Evolutionary conservation across 2,888 invertebrate genomes (phyloP), one percentile per base, ranked within the genome.

Genomic region (Patella caerulea): DNA sequence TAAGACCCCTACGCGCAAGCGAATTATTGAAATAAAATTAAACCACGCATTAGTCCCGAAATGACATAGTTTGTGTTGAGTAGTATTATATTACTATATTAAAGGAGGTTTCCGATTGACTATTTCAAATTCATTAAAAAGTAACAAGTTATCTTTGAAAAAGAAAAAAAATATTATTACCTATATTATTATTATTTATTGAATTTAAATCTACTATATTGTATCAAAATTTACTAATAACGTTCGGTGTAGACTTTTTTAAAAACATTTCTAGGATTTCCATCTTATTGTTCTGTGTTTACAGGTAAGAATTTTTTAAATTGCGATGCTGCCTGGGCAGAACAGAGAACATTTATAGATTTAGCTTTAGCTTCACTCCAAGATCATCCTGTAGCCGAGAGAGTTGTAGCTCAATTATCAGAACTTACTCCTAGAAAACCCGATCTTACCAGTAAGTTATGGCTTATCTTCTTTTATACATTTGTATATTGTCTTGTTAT

Each of bases 261-360:
- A 45, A 45, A 45, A 9, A 9, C 9, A 45, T 45, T 45, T 45
- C 45, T 19, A 5, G 11, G 70, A 52, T 75, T 70, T 4, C 15
- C 19, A n/a, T 73, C 55, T 55, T 1, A 17, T 19, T 29, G 29
- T 7, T 17, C 34, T 69, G 9, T 69, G 70, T 3, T 75, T 79
- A 24, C 78, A 84, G 87, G 78, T 34, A 34, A 74, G 24, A 83
- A 81, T 73, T 88, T 82, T 76, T 73, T 73, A 54, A 84, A 85
- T 77, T 86, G 85, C 81, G 81, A 77, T 73, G 78, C 78, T 72
- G 79, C 86, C 2, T 90, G 90, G 90, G n/a, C 75, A 19, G 89
- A 89, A 78, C 90, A 90, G 83, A 82, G 89, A 53, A 76, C 81
- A 72, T 89, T 89, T 74, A 75, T 82, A 19, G 75, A 87, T 54